Percentiles rank a stretch among this genome's conserved stretches.
phyloP scores from a whole-genome alignment of 2,888 invertebrate species.

The Lycocerus yunnanus region DNA sequence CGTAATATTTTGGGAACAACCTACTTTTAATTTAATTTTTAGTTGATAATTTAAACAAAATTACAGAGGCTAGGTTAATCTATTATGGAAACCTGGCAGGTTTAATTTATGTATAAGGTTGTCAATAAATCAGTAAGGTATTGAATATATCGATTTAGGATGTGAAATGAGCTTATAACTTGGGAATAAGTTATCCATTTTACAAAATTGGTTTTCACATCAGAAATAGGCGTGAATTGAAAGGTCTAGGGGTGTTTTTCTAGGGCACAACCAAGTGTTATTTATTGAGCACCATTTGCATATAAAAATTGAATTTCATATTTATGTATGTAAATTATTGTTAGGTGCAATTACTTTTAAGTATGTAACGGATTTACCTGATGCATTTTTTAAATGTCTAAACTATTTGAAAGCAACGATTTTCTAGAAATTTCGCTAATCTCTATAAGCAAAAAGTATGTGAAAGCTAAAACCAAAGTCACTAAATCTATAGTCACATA shows the following conservation, averaged over 20 bases:
- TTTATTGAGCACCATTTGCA: slow-evolving; percentile 44
- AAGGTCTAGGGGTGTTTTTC: slow-evolving; percentile 53
- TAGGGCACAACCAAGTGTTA: slow-evolving; percentile 53
- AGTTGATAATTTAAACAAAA: not conserved
- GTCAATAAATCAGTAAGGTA: slow-evolving; percentile 42
- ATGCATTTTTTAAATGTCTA: not conserved
- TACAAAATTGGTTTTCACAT: slow-evolving; percentile 65
- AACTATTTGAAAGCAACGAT: slow-evolving; percentile 16
- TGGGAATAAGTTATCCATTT: slow-evolving; percentile 61
- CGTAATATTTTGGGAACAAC: not conserved
- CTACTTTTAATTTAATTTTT: not conserved
- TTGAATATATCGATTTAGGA: slow-evolving; percentile 29
- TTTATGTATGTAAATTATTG: slow-evolving; percentile 33
- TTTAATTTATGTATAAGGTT: slow-evolving; percentile 23
- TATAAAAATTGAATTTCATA: slow-evolving; percentile 34
- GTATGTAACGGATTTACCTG: slow-evolving; percentile 10
- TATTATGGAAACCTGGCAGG: not conserved
- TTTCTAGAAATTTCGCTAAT: slow-evolving; percentile 19
- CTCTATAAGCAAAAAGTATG: slow-evolving; percentile 33
- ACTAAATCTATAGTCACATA: slow-evolving; percentile 28
- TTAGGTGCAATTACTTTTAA: slow-evolving; percentile 11
- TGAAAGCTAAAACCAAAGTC: slow-evolving; percentile 35
- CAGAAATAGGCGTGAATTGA: slow-evolving; percentile 63
- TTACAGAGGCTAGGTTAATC: not conserved
- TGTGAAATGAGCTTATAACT: slow-evolving; percentile 44